Evolutionary conservation across 1,140 invertebrate genomes (phyloP), one percentile per base, ranked within the genome.

Genomic region (Megathymus violae): DNA sequence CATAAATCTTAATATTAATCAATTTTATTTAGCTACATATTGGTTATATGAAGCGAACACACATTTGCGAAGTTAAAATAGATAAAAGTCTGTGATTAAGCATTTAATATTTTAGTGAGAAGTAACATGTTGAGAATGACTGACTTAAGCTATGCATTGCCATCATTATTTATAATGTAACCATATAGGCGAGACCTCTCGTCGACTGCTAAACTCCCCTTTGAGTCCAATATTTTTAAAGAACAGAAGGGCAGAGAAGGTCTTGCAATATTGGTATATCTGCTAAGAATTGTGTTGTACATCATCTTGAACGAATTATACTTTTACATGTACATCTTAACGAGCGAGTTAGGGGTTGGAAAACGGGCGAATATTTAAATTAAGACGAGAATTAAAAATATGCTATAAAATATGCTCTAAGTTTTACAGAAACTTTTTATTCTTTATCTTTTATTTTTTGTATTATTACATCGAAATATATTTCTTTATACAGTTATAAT

Each of bases 91-190:
- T n/a, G n/a, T n/a, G n/a, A n/a, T n/a, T n/a, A n/a, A n/a, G n/a
- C n/a, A n/a, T n/a, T n/a, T n/a, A n/a, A n/a, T n/a, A n/a, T n/a
- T n/a, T n/a, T n/a, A n/a, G n/a, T n/a, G n/a, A n/a, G n/a, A n/a
- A n/a, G n/a, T n/a, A n/a, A 14, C 4, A 17, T 27, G 2, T 58
- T 58, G 27, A 34, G 41, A 46, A 58, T 7, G 4, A 11, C 15
- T 31, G 58, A 47, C 27, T 47, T 43, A 67, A 54, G 60, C 59
- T 59, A 68, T 69, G 63, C 61, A 66, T 60, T 62, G 40, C 62
- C 69, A 66, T 79, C 82, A 79, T 86, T 86, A 85, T 82, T 83
- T 75, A 79, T 75, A 80, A 77, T 69, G 65, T 76, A 63, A 69
- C 82, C 78, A 81, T 50, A 65, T 50, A 56, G 44, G 9, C 5